Evolutionary conservation across 2,888 invertebrate genomes (phyloP), one percentile per base, ranked within the genome.

Genomic region (Polydrusus tereticollis): DNA sequence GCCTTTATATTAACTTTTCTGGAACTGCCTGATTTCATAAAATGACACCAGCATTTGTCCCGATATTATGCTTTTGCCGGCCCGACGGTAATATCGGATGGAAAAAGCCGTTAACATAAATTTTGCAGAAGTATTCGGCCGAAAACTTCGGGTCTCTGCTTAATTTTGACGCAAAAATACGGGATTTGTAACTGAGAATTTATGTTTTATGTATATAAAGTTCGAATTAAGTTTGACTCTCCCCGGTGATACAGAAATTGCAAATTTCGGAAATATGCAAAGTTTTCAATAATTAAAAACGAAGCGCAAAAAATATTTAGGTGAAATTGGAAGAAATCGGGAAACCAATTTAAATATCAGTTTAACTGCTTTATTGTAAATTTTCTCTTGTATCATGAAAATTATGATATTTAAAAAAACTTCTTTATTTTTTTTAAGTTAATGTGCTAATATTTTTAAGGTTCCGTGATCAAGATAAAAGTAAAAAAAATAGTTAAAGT

Each of bases 31-130:
- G 66, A 71, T 66, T 72, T 47, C 43, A 29, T 63, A 63, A 72
- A 72, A 66, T 60, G 60, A 60, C 50, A 60, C 58, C 68, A 33
- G 59, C 72, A 72, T 72, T 72, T 69, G 72, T 72, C 64, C 69
- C 69, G 59, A 72, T 72, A 68, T 69, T 72, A 64, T 68, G 57
- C 68, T 64, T 67, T 59, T 62, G 55, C 72, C 72, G 36, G 59
- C 43, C 69, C 62, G 55, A 65, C 69, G 60, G 65, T 55, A 69
- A 73, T 69, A 60, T 69, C 66, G 69, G 66, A 58, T 60, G 64
- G 69, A 66, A 66, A 66, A 55, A 38, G 69, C 69, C 41, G 62
- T 73, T 73, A 73, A 69, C 69, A 73, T 73, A 73, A 73, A 73
- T 73, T 73, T 73, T 73, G 65, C 45, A 62, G 21, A 60, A 69